Evolutionary conservation across 2,113 vertebrate genomes (phyloP), one percentile per base, ranked within the genome.

Genomic region (Enhydra lutris): DNA sequence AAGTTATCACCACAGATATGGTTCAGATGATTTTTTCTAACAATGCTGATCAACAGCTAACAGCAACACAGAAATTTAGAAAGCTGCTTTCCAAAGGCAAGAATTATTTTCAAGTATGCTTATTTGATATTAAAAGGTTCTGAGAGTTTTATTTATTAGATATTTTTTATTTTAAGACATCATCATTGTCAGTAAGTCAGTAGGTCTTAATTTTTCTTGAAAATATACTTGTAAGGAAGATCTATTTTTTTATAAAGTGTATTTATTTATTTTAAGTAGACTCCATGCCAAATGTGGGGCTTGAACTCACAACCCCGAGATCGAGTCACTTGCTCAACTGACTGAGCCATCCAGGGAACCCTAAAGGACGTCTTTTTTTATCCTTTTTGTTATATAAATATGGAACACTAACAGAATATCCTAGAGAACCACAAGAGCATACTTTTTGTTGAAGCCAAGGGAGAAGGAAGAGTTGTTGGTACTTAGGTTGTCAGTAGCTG

Each of bases 21-120:
- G 98, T 99, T 89, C 99, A 99, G 98, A 99, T 99, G 99, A 99
- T 99, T 98, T 99, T 99, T 98, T 99, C 99, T 0, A 99, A 99
- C 91, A 99, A 99, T 97, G 99, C 99, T 87, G 99, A 99, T 92
- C 99, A 99, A 87, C 99, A 99, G 7, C 99, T 99, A 26, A 98
- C 99, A 95, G 99, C 99, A 87, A 99, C 99, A 91, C 99, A 99
- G 95, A 99, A 99, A 97, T 99, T 99, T 98, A 99, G 99, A 97
- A 99, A 99, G 83, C 98, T 99, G 82, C 99, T 99, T 15, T 99
- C 99, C 97, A 99, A 99, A 99, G 99, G 99, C 99, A 97, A 8
- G 90, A 3, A 47, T 95, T 65, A 20, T 57, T 89, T 90, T 97
- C 29, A 39, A 4, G 52, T 18, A 11, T 39, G 1, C 10, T 88